These are phyloP conservation scores for Fistularia commersonii DNA, from an alignment of 2,797 vertebrate species.

Conservation along the genomic window DNA sequence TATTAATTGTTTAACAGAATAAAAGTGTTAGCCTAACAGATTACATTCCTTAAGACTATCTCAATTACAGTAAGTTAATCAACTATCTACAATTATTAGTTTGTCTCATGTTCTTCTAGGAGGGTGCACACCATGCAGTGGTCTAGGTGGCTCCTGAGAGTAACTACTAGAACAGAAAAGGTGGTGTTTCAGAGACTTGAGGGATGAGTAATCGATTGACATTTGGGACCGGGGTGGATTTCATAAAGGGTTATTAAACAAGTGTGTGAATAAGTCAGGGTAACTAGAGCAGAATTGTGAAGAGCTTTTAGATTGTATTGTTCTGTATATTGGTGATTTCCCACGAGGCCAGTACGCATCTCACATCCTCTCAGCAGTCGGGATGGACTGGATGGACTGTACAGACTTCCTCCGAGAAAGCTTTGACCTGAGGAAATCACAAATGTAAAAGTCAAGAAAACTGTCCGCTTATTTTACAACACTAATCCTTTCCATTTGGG, in stretches of 20 bases:
- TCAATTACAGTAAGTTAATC: conserved; percentile 43
- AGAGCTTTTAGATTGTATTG: conserved; percentile 58
- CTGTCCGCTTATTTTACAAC: neutral
- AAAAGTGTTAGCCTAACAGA: conserved; percentile 30
- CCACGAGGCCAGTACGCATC: conserved; percentile 28
- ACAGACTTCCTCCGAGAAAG: conserved; percentile 92
- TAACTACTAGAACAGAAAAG: conserved; percentile 36
- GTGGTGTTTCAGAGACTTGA: conserved; percentile 14
- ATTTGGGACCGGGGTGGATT: conserved; percentile 12
- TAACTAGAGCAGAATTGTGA: conserved; percentile 42
- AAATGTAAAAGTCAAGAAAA: neutral
- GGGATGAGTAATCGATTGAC: conserved; percentile 20
- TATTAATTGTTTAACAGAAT: conserved; percentile 26
- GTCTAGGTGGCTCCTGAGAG: conserved; percentile 22
- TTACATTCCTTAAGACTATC: conserved; percentile 15
- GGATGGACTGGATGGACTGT: conserved; percentile 81
- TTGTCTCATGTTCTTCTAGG: conserved; percentile 44
- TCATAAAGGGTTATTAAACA: conserved; percentile 42
- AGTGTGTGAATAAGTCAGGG: conserved; percentile 50
- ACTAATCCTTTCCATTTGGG: neutral
- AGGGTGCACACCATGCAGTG: conserved; percentile 63
- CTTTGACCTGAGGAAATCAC: conserved; percentile 82
- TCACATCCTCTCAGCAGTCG: conserved; percentile 91
- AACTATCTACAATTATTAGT: conserved; percentile 32
- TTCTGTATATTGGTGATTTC: conserved; percentile 34